Base-by-base conservation (phyloP, 1,140 invertebrate genomes). In the Sycophila sp. region DNA sequence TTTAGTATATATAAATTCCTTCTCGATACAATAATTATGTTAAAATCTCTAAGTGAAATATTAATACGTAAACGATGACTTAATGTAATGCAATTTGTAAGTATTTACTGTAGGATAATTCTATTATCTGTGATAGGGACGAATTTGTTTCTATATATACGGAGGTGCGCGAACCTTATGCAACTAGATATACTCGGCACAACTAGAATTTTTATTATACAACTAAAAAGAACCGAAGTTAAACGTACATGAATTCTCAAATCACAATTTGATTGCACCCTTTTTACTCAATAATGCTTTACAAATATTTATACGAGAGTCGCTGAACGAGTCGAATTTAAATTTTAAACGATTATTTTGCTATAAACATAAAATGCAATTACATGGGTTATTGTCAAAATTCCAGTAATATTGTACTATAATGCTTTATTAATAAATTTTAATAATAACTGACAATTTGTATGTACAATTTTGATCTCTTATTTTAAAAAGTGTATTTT, bases 121-220 rank as follows among this genome's bases (percentile, higher is more conserved):
- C 51, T 19, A 68, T 17, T 47, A 28, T n/a, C n/a, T 49, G 30
- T 36, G 19, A 30, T 67, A 17, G 11, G 32, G 45, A 13, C 26
- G 19, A 49, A n/a, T 13, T 10, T 5, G 32, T 59, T 53, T 34
- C 28, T 67, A 47, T 45, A n/a, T n/a, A n/a, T n/a, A 15, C n/a
- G 53, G 53, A 65, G 24, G 11, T 45, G n/a, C n/a, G n/a, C 28
- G 15, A 67, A 67, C 58, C 53, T 67, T 19, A 53, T 38, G 28
- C 6, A 38, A 36, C n/a, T n/a, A 53, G 38, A 40, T 36, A 15
- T 49, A 65, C 26, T 66, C 32, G 26, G 28, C 38, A 58, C 64
- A 58, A 66, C n/a, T n/a, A n/a, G n/a, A 40, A 28, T 30, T 67
- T 67, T 15, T 67, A 67, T n/a, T 34, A 8, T 24, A 36, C 8